Conservation (phyloP, 2,888 invertebrate genomes). For the Caenorhabditis sp. region DNA sequence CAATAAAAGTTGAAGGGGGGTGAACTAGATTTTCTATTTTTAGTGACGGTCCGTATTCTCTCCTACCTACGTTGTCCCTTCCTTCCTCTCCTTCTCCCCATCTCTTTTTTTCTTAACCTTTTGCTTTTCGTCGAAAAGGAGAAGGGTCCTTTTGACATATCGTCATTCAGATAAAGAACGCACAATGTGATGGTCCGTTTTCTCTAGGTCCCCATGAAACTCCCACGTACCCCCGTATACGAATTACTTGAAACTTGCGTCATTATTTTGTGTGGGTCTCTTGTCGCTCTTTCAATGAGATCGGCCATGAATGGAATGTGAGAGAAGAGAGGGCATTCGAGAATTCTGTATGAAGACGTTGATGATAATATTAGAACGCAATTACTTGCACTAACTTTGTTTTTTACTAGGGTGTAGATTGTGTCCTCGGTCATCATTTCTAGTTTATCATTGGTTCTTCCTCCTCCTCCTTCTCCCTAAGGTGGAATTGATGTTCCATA, state of each 20-base stretch:
- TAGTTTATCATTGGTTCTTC: constrained; percentile 19
- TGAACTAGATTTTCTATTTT: constrained; percentile 62
- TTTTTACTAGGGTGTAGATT: constrained; percentile 1
- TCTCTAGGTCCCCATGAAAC: constrained; percentile 28
- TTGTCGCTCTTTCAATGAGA: constrained; percentile 28
- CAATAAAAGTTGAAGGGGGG: constrained; percentile 43
- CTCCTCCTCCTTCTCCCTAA: neutral
- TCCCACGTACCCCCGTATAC: constrained; percentile 54
- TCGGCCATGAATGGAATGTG: constrained; percentile 22
- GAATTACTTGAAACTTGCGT: constrained; percentile 58
- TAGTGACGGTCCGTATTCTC: constrained; percentile 42
- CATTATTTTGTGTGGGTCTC: constrained; percentile 36
- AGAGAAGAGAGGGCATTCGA: neutral
- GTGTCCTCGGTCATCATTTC: constrained; percentile 23
- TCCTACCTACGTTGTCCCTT: constrained; percentile 19
- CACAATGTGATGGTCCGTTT: constrained; percentile 35
- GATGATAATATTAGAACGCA: constrained; percentile 52
- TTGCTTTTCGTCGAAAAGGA: constrained; percentile 7
- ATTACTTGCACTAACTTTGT: constrained; percentile 37
- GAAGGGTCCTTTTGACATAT: constrained; percentile 7
- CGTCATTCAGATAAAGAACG: constrained; percentile 28
- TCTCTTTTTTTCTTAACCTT: constrained; percentile 16
- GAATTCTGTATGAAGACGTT: constrained; percentile 4
- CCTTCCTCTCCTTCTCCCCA: neutral
- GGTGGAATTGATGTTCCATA: neutral